Evolutionary conservation across 2,797 vertebrate genomes (phyloP).

Genomic region (Dromococcyx pavoninus): DNA sequence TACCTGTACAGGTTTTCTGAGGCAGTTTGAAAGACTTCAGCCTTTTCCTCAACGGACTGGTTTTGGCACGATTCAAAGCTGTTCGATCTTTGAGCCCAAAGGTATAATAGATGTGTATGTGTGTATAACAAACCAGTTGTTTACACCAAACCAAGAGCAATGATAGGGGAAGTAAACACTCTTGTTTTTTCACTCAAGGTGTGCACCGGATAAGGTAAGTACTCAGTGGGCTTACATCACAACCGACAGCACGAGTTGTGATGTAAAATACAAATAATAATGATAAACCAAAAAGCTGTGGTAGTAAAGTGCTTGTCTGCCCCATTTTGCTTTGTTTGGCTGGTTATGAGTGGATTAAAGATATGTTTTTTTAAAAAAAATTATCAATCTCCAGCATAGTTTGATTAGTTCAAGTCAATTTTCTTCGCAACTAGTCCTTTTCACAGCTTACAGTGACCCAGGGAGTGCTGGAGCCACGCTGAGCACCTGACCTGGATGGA

Average conservation of each 20-base stretch:
- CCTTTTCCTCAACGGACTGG: neutral
- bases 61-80: slow-evolving; percentile 28
- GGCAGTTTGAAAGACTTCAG: neutral
- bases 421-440: slow-evolving; percentile 97
- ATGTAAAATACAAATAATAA: slow-evolving; percentile 82
- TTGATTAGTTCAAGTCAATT: slow-evolving; percentile 95
- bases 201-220: slow-evolving; percentile 87
- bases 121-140: slow-evolving; percentile 76
- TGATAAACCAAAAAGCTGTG: slow-evolving; percentile 81
- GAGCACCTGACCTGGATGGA: neutral
- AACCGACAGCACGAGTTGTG: slow-evolving; percentile 89
- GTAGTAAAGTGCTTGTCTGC: slow-evolving; percentile 99
- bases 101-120: slow-evolving; percentile 84
- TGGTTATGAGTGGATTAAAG: slow-evolving; percentile 99
- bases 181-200: slow-evolving; percentile 80
- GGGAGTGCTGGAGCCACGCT: neutral
- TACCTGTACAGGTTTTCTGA: neutral
- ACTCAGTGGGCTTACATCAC: slow-evolving; percentile 92
- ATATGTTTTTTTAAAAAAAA: slow-evolving; percentile 73
- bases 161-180: slow-evolving; percentile 78
- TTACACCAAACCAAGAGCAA: slow-evolving; percentile 72
- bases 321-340: slow-evolving; percentile 99
- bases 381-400: slow-evolving; percentile 90
- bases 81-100: slow-evolving; percentile 85
- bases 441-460: slow-evolving; percentile 90